Percentiles rank a stretch among this genome's conserved stretches.
Conservation (phyloP, 92 coral and sea anemone genomes). For the Palythoa grandiflora region DNA sequence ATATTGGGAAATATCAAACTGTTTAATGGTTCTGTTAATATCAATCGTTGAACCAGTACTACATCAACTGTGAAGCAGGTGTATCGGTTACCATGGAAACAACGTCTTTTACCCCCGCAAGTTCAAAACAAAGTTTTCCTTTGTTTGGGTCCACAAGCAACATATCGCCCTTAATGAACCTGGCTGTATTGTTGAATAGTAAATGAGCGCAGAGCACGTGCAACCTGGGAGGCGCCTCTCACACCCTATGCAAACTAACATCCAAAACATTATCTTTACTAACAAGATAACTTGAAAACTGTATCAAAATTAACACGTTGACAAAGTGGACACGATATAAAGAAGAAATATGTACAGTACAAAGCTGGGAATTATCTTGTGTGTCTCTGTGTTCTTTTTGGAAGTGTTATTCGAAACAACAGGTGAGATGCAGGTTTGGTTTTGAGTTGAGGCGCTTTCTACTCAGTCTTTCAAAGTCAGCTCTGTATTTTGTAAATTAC, state of each 20-base stretch:
- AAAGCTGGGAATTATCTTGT: constrained; percentile 8
- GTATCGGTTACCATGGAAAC: constrained; percentile 23
- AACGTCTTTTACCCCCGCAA: not conserved
- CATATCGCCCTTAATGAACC: constrained; percentile 38
- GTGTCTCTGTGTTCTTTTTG: not conserved
- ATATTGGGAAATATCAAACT: not conserved
- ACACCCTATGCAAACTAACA: constrained; percentile 20
- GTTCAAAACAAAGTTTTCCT: constrained; percentile 23
- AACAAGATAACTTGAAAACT: not conserved
- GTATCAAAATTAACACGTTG: not conserved
- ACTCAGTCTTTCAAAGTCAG: not conserved
- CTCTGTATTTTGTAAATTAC: not conserved
- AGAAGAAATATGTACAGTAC: constrained; percentile 4
- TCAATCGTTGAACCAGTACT: not conserved
- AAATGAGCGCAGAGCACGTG: constrained; percentile 45
- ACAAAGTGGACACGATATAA: not conserved
- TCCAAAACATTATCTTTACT: not conserved
- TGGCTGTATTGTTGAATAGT: constrained; percentile 47
- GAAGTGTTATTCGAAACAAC: constrained; percentile 9
- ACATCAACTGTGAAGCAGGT: constrained; percentile 15
- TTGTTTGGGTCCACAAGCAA: constrained; percentile 34
- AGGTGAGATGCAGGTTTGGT: constrained; percentile 26
- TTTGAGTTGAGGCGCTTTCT: not conserved
- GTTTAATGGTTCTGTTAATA: not conserved
- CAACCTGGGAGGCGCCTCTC: constrained; percentile 33